Conservation (phyloP, 1,140 invertebrate genomes). For the Idris sp. region DNA sequence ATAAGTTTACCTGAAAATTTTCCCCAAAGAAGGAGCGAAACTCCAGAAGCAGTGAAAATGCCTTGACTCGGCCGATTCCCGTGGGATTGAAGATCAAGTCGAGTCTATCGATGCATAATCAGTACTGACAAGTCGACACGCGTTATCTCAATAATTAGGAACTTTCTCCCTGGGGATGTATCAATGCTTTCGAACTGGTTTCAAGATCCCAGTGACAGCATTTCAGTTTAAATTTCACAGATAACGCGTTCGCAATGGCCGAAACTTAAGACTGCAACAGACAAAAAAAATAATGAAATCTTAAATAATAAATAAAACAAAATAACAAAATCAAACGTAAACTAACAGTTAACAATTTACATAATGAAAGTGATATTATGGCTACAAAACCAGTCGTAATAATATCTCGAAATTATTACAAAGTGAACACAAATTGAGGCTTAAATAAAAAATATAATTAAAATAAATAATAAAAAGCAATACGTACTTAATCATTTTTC, state of each 20-base stretch:
- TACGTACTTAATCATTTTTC: too few species aligned
- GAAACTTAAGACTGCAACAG: slow-evolving; percentile 2
- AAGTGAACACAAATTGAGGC: too few species aligned
- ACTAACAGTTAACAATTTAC: too few species aligned
- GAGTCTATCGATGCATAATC: slow-evolving; percentile 63
- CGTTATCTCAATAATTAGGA: slow-evolving; percentile 72
- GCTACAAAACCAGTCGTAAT: too few species aligned
- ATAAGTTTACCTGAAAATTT: slow-evolving; percentile 19
- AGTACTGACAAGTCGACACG: slow-evolving; percentile 65
- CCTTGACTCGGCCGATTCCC: slow-evolving; percentile 48
- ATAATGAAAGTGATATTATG: too few species aligned
- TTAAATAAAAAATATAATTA: too few species aligned
- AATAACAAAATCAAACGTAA: too few species aligned
- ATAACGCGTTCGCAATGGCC: slow-evolving; percentile 35
- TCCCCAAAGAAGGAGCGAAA: slow-evolving; percentile 50
- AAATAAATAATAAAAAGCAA: too few species aligned
- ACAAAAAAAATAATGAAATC: too few species aligned
- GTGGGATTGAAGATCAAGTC: slow-evolving; percentile 61
- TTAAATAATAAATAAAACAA: too few species aligned
- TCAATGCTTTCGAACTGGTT: slow-evolving; percentile 66
- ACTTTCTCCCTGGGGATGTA: slow-evolving; percentile 62
- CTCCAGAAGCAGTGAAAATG: slow-evolving; percentile 33
- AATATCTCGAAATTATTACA: too few species aligned
- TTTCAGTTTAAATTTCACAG: slow-evolving; percentile 37
- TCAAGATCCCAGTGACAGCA: slow-evolving; percentile 55